Evolutionary conservation across 2,797 vertebrate genomes (phyloP).

Genomic region (Melanotaenia parkinsoni): DNA sequence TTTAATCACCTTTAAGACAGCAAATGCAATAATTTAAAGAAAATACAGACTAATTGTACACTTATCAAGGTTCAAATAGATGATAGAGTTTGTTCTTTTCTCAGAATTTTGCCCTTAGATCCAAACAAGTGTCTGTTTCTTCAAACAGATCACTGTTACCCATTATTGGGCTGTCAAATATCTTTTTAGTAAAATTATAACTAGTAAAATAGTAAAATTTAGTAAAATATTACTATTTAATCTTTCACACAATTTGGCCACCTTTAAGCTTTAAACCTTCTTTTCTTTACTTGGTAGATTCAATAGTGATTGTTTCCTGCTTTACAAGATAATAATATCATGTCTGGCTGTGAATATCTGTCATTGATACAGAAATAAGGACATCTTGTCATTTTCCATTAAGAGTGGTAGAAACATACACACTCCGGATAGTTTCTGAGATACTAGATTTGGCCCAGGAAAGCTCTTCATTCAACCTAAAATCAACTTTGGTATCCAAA

Average conservation of each 20-base stretch:
- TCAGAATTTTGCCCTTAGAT: neutral
- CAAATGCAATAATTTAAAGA: neutral
- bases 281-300: constrained; percentile 12
- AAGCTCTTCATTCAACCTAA: constrained; percentile 52
- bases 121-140: neutral
- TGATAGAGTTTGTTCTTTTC: neutral
- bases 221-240: neutral
- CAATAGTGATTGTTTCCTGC: neutral
- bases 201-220: neutral
- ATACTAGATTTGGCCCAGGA: constrained; percentile 17
- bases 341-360: constrained; percentile 8
- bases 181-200: neutral
- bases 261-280: neutral
- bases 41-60: constrained; percentile 3
- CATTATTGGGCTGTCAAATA: constrained; percentile 5
- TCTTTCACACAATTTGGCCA: neutral
- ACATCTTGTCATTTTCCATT: constrained; percentile 4
- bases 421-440: constrained; percentile 7
- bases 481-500: constrained; percentile 40
- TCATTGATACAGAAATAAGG: constrained; percentile 23
- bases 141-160: neutral
- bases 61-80: neutral
- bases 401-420: constrained; percentile 11
- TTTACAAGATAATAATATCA: neutral
- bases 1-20: too few relatives aligned